Evolutionary conservation across 1,140 invertebrate genomes (phyloP).

Genomic region (Olivierus martensii): DNA sequence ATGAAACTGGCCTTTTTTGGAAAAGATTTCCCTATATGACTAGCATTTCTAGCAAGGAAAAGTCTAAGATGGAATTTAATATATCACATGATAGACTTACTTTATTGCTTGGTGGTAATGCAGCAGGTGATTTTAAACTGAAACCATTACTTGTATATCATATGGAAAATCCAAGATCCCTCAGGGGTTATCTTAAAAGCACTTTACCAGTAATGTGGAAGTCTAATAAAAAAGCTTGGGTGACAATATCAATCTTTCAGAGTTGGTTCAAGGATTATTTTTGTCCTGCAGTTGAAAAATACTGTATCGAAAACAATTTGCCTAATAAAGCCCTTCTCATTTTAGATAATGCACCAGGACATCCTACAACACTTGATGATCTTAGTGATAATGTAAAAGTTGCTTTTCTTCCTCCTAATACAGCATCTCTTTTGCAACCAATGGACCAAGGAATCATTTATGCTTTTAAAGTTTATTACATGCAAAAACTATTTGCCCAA

Average conservation of each 20-base stretch:
- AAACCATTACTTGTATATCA: slow-evolving; percentile 33
- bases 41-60: slow-evolving; percentile 7
- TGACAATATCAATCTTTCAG: slow-evolving; percentile 10
- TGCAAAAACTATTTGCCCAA: not conserved
- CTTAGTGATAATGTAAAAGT: slow-evolving; percentile 9
- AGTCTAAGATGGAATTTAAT: slow-evolving; percentile 10
- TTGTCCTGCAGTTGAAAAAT: slow-evolving; percentile 10
- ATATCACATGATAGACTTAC: slow-evolving; percentile 11
- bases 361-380: slow-evolving; percentile 8
- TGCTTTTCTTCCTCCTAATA: slow-evolving; percentile 13
- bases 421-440: slow-evolving; percentile 14
- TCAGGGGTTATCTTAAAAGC: slow-evolving; percentile 4
- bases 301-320: slow-evolving; percentile 11
- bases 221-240: slow-evolving; percentile 11
- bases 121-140: slow-evolving; percentile 20
- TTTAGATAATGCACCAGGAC: slow-evolving; percentile 18
- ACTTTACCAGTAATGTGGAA: slow-evolving; percentile 11
- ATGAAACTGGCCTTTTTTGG: slow-evolving; percentile 21
- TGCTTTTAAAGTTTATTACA: slow-evolving; percentile 13
- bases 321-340: slow-evolving; percentile 14
- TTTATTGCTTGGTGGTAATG: slow-evolving; percentile 10
- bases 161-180: slow-evolving; percentile 16
- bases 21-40: slow-evolving; percentile 15
- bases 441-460: slow-evolving; percentile 16
- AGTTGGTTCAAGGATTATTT: slow-evolving; percentile 16